phyloP scores from a whole-genome alignment of 2,113 vertebrate species.

The Gambusia holbrooki region DNA sequence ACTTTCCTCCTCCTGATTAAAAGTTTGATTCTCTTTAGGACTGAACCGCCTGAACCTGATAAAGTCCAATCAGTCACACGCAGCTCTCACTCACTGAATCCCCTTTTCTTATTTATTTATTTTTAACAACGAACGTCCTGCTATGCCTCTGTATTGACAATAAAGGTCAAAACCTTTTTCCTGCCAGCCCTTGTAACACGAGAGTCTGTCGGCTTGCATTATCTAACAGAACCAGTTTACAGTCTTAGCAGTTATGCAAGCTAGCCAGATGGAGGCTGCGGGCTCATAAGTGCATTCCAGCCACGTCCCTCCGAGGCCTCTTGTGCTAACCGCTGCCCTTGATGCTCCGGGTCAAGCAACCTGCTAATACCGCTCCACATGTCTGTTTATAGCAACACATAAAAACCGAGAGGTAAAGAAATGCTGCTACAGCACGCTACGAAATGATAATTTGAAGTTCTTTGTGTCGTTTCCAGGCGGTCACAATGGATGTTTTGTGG shows the following conservation, averaged over 20 bases:
- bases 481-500: no score
- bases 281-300: neutral
- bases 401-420: constrained; percentile 2
- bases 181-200: neutral
- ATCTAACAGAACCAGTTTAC: neutral
- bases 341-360: constrained; percentile 23
- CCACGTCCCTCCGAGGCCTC: constrained; percentile 20
- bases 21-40: neutral
- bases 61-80: neutral
- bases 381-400: constrained; percentile 22
- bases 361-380: neutral
- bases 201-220: constrained; percentile 10
- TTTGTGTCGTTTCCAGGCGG: neutral
- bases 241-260: constrained; percentile 49
- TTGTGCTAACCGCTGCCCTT: neutral
- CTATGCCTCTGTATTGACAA: neutral
- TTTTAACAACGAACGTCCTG: neutral
- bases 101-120: no score
- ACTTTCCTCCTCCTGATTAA: neutral
- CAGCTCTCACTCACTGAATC: neutral
- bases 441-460: neutral
- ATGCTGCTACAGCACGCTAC: neutral
- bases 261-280: constrained; percentile 59
- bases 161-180: constrained; percentile 15
- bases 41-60: neutral